A percentile compares a stretch with the other conserved stretches of the same genome.
These are phyloP conservation scores for Lasioglossum morio DNA, from an alignment of 2,888 invertebrate genomes.

Conservation along the genomic window DNA sequence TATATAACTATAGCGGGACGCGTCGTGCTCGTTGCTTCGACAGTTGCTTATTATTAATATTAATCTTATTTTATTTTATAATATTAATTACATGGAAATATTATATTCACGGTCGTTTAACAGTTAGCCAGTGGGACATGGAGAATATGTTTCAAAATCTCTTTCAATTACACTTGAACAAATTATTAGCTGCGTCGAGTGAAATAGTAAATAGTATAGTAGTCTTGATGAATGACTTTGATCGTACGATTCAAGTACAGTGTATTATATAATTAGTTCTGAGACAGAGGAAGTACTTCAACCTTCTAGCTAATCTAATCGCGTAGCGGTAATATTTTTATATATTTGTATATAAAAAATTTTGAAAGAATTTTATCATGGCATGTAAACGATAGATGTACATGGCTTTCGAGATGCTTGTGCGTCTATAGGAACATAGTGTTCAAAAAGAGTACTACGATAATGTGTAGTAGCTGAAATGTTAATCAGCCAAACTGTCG, in stretches of 20 bases:
- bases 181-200: not conserved
- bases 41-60: constrained; percentile 19
- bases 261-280: not conserved
- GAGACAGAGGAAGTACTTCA: not conserved
- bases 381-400: not conserved
- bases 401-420: not conserved
- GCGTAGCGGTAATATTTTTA: constrained; percentile 1
- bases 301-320: not conserved
- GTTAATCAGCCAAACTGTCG: not conserved
- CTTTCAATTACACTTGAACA: not conserved
- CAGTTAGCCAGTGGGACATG: constrained; percentile 10
- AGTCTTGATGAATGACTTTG: not conserved
- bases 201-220: not conserved
- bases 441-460: not conserved
- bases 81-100: constrained; percentile 51
- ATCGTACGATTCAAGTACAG: not conserved
- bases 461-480: not conserved
- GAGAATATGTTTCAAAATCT: not conserved
- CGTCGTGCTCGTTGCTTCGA: constrained; percentile 14
- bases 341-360: constrained; percentile 7
- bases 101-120: constrained; percentile 60
- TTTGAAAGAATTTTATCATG: not conserved
- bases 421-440: not conserved
- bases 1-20: constrained; percentile 23
- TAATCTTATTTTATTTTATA: constrained; percentile 55